Base-by-base conservation (phyloP, 2,888 invertebrate species). In the Amiota mariae region DNA sequence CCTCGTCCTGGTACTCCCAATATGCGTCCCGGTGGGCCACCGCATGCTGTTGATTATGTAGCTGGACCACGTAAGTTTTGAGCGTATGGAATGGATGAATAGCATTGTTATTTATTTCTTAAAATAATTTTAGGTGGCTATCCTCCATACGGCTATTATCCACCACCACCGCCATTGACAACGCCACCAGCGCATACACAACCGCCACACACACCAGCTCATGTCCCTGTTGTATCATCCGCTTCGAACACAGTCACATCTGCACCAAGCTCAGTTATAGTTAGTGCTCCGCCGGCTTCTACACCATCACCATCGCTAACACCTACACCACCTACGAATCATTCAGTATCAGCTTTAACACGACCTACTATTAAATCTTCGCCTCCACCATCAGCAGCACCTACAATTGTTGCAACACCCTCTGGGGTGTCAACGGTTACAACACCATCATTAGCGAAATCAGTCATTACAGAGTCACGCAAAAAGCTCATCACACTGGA, bases 401-500 rank as follows among this genome's bases (percentile, higher is more conserved):
- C 70, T 2, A 70, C 13, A 87, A 71, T 89, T 87, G 76, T 89
- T 82, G 71, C 86, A 76, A 79, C 68, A 82, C 18, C 57, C 18
- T 8, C 13, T 13, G 51, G 15, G 13, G 51, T n/a, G 8, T 8
- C 51, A 36, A 12, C 36, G 8, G 51, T 11, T n/a, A 8, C 59
- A 59, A 15, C 59, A 20, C 15, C 59, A 20, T 9, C 59, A 20
- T n/a, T 12, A 8, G 13, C 20, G 1, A 51, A 51, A 64, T 51
- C 64, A 54, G 63, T 49, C 76, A 51, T 47, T 77, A 66, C 74
- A 24, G 80, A 78, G 49, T 77, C 86, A 18, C 80, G 88, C 72
- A 89, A 89, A 71, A 89, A 89, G 78, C 82, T 89, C 8, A 89
- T 87, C 12, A 87, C 89, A 4, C 74, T 90, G 73, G 89, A 90